Percentiles rank a stretch among this genome's conserved stretches.
Evolutionary conservation across 2,113 vertebrate genomes (phyloP).

Genomic region (Dinomys branickii): DNA sequence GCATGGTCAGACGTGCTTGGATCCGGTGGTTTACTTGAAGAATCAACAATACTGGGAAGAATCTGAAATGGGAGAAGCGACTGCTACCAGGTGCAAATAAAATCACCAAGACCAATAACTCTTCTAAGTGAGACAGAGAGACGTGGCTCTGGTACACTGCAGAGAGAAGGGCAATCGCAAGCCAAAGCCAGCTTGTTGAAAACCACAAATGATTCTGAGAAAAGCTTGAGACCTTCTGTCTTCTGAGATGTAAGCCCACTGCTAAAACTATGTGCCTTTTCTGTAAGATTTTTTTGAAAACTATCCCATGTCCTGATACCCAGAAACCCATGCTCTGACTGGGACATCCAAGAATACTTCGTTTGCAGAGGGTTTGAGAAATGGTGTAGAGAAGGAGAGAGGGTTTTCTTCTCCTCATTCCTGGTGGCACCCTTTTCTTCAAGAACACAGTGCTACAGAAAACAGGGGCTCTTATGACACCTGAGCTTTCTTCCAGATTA

Average conservation of each 20-base stretch:
- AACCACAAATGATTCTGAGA: not conserved
- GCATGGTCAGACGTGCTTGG: not conserved
- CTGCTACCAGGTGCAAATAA: not conserved
- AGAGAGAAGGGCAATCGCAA: not conserved
- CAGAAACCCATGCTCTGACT: not conserved
- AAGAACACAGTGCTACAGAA: not conserved
- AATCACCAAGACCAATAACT: not conserved
- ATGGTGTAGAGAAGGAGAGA: not conserved
- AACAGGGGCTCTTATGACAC: not conserved
- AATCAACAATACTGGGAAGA: not conserved
- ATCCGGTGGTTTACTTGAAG: not conserved
- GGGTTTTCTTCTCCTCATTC: not conserved
- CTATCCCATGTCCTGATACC: not conserved
- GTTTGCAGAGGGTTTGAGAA: not conserved
- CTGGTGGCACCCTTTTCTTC: not conserved
- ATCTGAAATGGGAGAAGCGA: not conserved
- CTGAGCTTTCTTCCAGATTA: not conserved
- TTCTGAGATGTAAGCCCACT: not conserved
- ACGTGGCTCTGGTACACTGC: not conserved
- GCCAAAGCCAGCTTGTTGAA: too few species aligned
- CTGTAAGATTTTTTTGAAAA: not conserved
- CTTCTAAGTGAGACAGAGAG: not conserved
- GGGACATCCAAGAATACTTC: not conserved
- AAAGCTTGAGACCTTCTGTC: not conserved
- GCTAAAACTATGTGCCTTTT: not conserved